Conservation (phyloP, 2,797 vertebrate genomes). For the Tapirus indicus region DNA sequence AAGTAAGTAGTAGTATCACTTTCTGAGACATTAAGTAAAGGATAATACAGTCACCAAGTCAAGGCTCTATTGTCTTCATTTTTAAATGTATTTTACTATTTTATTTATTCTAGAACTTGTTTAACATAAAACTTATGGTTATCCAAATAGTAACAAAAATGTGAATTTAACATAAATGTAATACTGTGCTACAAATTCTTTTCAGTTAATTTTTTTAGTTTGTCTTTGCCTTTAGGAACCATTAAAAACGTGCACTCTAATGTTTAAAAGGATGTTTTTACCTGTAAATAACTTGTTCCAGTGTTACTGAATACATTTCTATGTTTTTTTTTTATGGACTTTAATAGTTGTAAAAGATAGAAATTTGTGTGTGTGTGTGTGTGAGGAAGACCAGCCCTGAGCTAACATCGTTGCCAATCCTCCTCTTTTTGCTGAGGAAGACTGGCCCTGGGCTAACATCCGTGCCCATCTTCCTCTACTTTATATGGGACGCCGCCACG, state of each 20-base stretch:
- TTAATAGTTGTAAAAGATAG: conserved; percentile 23
- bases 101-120: conserved; percentile 24
- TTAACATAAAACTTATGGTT: conserved; percentile 34
- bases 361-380: no score
- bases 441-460: no score
- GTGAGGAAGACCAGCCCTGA: no score
- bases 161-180: conserved; percentile 53
- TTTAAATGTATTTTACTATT: background rate
- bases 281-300: background rate
- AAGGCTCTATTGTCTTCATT: conserved; percentile 28
- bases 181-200: conserved; percentile 10
- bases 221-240: conserved; percentile 52
- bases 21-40: background rate
- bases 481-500: no score
- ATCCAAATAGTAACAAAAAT: conserved; percentile 55
- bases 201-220: conserved; percentile 34
- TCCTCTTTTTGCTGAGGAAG: no score
- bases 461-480: no score
- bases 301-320: conserved; percentile 28
- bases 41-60: background rate
- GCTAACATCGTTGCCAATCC: no score
- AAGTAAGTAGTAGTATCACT: background rate
- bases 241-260: background rate
- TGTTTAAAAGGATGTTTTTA: conserved; percentile 56
- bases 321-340: background rate